Base-by-base conservation (phyloP, 2,888 invertebrate genomes). In the Drosophila greeni region DNA sequence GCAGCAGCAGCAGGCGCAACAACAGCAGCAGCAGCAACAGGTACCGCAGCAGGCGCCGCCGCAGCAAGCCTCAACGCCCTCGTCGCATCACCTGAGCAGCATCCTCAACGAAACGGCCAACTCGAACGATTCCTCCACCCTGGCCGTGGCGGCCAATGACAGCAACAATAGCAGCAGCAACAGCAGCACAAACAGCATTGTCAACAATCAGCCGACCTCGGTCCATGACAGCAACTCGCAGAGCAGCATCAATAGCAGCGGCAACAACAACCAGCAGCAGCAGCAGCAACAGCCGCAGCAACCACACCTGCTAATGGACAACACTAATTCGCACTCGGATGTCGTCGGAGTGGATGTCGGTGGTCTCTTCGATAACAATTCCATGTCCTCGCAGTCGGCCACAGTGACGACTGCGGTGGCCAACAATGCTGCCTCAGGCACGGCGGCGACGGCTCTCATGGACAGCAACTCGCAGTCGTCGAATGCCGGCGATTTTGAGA, bases 151-250 rank as follows among this genome's bases (percentile, higher is more conserved):
- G 12, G 87, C 86, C 29, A 87, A 87, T 36, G 88, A 88, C 33
- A 88, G 87, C 75, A 88, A 87, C 70, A 87, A 88, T 56, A 87
- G 88, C 66, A 87, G 86, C 70, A 87, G 87, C 68, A 89, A 88
- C 68, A 88, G 88, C 57, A 87, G 87, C 53, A 88, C 87, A 45
- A 89, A 86, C 62, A 88, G 87, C 76, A 87, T 88, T 58, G 88
- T 88, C 39, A 88, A 88, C 77, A 88, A 89, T 70, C 89, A 89
- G 60, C 87, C 88, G 11, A 87, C 88, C n/a, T 88, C 89, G 7
- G 82, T 88, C 52, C 88, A 89, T 55, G 88, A 88, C 71, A 89
- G 88, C 72, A 88, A 88, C 66, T 88, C 88, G 9, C 88, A 87
- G 62, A 88, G 88, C 70, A 88, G 88, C 31, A 87, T 86, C 31